A percentile compares a stretch with the other conserved stretches of the same genome.
These are phyloP conservation scores for Cyanoliseus patagonus DNA, from an alignment of 2,113 vertebrate genomes.

Conservation along the genomic window DNA sequence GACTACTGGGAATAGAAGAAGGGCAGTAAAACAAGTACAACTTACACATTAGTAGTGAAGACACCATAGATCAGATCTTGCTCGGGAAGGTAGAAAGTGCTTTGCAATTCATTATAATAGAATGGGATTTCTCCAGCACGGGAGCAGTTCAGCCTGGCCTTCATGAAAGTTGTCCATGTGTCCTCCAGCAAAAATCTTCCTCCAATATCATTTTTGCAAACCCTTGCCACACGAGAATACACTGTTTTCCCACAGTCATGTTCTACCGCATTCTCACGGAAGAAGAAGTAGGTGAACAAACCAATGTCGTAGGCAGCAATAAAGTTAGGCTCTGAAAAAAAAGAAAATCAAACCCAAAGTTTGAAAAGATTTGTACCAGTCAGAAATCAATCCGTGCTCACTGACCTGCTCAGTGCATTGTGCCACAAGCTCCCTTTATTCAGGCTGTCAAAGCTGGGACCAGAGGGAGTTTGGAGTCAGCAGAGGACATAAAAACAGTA, in stretches of 20 bases:
- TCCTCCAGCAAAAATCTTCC: conserved; percentile 90
- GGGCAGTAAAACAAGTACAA: not conserved
- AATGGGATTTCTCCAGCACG: conserved; percentile 89
- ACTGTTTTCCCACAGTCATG: conserved; percentile 88
- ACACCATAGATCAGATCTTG: conserved; percentile 90
- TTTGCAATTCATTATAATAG: conserved; percentile 90
- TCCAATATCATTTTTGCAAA: conserved; percentile 89
- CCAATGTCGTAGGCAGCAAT: conserved; percentile 89
- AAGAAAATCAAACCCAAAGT: not conserved
- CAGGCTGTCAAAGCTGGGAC: conserved; percentile 13
- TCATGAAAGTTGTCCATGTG: conserved; percentile 92
- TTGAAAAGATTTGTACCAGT: conserved; percentile 31
- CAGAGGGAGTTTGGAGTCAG: not conserved
- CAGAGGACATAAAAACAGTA: not conserved
- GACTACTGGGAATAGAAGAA: not conserved
- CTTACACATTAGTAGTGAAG: conserved; percentile 92
- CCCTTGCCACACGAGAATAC: conserved; percentile 87
- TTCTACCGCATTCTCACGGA: conserved; percentile 88
- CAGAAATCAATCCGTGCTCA: not conserved
- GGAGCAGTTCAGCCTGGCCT: conserved; percentile 89
- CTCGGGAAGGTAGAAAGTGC: conserved; percentile 88
- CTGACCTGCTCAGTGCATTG: not conserved
- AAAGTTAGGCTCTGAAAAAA: conserved; percentile 86
- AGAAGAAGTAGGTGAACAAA: conserved; percentile 88
- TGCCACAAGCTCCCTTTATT: not conserved